Base-by-base conservation (phyloP, 2,113 vertebrate species). In the Megaptera novaeangliae region DNA sequence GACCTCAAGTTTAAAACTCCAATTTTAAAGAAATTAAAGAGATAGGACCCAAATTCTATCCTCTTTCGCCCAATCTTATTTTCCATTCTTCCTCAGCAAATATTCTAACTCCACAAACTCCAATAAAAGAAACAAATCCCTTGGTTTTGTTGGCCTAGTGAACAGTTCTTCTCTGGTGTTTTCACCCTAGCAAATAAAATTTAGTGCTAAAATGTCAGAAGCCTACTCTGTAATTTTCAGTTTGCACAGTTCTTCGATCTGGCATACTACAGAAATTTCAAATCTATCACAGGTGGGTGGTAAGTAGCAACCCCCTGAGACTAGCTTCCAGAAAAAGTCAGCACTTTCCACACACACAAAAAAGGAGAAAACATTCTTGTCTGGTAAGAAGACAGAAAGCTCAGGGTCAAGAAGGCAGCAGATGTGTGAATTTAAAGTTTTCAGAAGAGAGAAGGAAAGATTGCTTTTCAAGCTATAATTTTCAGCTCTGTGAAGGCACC, bases 381-480 rank as follows among this genome's bases (percentile, higher is more conserved):
- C 95, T 94, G 69, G 55, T 64, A 71, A 93, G 72, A 93, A 97
- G 95, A 98, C 2, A 71, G 86, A 97, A 95, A 57, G 31, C 89
- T 91, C 36, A 14, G 84, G 97, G 96, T 97, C 86, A 97, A 88
- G 86, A 97, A 97, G 83, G 96, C 86, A 95, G 81, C 81, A 66
- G 94, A 96, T 4, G 61, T 93, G 97, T 61, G 95, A 95, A 93
- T 93, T 57, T 96, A 27, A 89, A 96, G 88, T 97, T 97, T 95
- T 69, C 39, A 25, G 68, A 78, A 49, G 64, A 97, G 71, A 89
- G 90, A 20, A 88, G 74, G 74, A 89, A 69, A 88, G 96, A 97
- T 90, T 87, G 94, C 96, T 93, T 95, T 95, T 55, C 7, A 44
- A 90, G 97, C 93, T 95, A 59, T 97, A 94, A 97, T 94, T 96